Conservation (phyloP, 2,113 vertebrate species). For the Echinops telfairi region DNA sequence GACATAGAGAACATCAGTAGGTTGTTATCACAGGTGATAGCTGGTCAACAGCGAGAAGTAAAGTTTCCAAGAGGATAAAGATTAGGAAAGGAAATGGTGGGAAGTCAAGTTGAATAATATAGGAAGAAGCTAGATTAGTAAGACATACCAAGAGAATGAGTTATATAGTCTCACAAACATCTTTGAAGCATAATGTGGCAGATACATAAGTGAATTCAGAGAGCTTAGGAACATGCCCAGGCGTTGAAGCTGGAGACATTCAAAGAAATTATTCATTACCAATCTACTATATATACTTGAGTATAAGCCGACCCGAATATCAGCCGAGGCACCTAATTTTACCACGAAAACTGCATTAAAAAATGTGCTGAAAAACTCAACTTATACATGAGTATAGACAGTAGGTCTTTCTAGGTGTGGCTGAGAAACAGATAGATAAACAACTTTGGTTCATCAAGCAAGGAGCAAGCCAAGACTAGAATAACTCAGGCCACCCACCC, state of each 20-base stretch:
- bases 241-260: neutral
- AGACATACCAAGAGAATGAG: slow-evolving; percentile 16
- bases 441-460: no score
- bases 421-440: no score
- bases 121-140: slow-evolving; percentile 10
- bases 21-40: neutral
- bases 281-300: no score
- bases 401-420: no score
- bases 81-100: neutral
- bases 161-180: neutral
- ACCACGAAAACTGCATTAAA: no score
- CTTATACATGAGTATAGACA: no score
- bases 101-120: neutral
- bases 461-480: no score
- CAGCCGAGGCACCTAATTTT: no score
- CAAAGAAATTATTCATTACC: neutral
- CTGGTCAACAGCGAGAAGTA: neutral
- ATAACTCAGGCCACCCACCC: no score
- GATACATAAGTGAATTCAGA: slow-evolving; percentile 18
- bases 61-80: neutral
- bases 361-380: no score
- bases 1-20: neutral
- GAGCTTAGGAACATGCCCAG: neutral
- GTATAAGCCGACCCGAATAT: no score
- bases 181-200: neutral